Evolutionary conservation across 2,113 vertebrate species (phyloP), one percentile per base, ranked within the genome.

Genomic region (Phylloscopus trochiloides): DNA sequence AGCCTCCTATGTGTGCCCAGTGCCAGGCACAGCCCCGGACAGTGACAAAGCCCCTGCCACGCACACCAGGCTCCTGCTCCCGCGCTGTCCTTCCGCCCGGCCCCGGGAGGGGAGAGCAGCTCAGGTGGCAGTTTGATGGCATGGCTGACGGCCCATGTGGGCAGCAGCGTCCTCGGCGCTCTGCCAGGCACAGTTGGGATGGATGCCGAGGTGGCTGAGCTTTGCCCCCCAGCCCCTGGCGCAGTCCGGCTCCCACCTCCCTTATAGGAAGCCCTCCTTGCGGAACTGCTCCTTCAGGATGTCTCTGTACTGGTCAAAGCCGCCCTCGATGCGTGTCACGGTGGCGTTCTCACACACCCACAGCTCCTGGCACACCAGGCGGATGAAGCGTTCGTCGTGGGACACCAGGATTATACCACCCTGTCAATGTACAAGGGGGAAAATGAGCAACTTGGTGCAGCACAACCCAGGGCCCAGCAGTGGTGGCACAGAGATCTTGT

Each of bases 231-330:
- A 78, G 79, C 81, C 95, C 86, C 87, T 32, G 54, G 68, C 6
- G 0, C 95, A 82, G 89, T 86, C 85, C 62, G 6, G 82, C 67
- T 90, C 95, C 76, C 14, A 52, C 31, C 90, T 76, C 73, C 51
- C 90, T 99, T 99, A 99, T 98, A 99, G 98, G 96, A 98, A 99
- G 42, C 99, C 99, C 90, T 99, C 99, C 78, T 98, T 99, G 82
- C 88, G 98, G 97, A 99, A 99, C 98, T 99, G 99, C 97, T 99
- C 99, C 81, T 99, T 98, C 92, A 99, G 98, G 97, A 99, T 98
- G 97, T 99, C 98, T 18, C 99, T 98, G 97, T 99, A 99, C 96
- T 99, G 99, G 72, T 99, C 99, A 10, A 99, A 99, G 66, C 99
- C 99, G 1, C 99, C 99, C 18, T 99, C 99, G 4, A 99, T 97